These are phyloP conservation scores for Epinotia demarniana DNA, from an alignment of 2,888 invertebrate species.

Conservation along the genomic window DNA sequence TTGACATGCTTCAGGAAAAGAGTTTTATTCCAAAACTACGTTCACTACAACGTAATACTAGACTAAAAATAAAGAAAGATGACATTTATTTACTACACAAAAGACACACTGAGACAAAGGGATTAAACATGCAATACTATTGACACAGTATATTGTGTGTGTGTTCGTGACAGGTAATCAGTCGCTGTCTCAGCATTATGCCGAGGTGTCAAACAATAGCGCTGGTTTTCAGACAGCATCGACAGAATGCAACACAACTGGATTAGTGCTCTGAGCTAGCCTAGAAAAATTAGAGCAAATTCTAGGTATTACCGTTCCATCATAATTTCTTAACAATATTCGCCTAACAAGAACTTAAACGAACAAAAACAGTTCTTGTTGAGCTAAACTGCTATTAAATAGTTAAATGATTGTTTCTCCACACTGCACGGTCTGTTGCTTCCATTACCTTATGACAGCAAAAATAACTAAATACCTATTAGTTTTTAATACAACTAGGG, in stretches of 20 bases:
- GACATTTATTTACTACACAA: too few relatives aligned
- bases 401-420: conserved; percentile 28
- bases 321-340: conserved; percentile 23
- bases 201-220: too few relatives aligned
- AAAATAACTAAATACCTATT: conserved; percentile 12
- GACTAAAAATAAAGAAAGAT: not conserved
- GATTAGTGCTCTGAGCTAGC: not conserved
- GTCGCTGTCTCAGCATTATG: too few relatives aligned
- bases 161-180: too few relatives aligned
- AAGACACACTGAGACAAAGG: too few relatives aligned
- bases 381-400: conserved; percentile 14
- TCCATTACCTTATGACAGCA: conserved; percentile 6
- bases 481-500: not conserved
- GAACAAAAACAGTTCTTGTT: conserved; percentile 18
- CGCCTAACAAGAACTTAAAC: conserved; percentile 4
- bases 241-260: too few relatives aligned
- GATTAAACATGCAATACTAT: too few relatives aligned
- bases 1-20: too few relatives aligned
- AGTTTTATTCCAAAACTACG: too few relatives aligned
- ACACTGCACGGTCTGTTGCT: conserved; percentile 17
- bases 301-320: conserved; percentile 9
- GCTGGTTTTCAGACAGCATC: too few relatives aligned
- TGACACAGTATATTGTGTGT: too few relatives aligned
- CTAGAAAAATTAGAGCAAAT: conserved; percentile 2
- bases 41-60: too few relatives aligned